Conservation (phyloP, 2,797 vertebrate species). For the Mus caroli region DNA sequence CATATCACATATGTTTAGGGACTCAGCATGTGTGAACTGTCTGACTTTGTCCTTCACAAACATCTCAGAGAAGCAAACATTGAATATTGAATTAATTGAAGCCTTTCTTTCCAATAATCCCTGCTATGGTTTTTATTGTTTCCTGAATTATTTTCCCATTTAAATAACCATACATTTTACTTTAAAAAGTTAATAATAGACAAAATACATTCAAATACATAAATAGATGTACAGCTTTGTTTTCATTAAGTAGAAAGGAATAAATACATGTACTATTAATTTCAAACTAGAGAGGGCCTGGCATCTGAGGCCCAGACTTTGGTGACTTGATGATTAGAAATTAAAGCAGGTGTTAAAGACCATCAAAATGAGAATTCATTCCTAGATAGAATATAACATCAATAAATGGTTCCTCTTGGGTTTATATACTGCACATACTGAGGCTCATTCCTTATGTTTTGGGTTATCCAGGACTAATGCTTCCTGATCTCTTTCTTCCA, state of each 20-base stretch:
- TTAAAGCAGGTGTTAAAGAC: background rate
- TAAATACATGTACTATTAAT: background rate
- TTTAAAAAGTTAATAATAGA: constrained; percentile 39
- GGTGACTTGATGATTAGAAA: background rate
- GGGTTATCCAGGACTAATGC: background rate
- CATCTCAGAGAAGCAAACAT: background rate
- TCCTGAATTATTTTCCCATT: constrained; percentile 36
- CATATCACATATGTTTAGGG: background rate
- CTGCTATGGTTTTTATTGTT: constrained; percentile 34
- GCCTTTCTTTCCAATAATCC: constrained; percentile 44
- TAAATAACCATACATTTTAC: constrained; percentile 24
- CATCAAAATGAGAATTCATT: background rate
- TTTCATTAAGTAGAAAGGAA: constrained; percentile 42
- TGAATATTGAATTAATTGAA: constrained; percentile 2
- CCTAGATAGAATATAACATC: background rate
- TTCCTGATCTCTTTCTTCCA: background rate
- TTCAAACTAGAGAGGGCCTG: background rate
- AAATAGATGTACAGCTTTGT: constrained; percentile 31
- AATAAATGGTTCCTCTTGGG: background rate
- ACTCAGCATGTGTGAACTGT: background rate
- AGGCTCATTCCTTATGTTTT: background rate
- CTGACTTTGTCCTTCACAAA: constrained; percentile 26
- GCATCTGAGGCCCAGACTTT: background rate
- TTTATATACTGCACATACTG: fast-evolving
- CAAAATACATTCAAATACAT: constrained; percentile 8